Evolutionary conservation across 2,888 invertebrate genomes (phyloP), one percentile per base, ranked within the genome.

Genomic region (Nowickia ferox): DNA sequence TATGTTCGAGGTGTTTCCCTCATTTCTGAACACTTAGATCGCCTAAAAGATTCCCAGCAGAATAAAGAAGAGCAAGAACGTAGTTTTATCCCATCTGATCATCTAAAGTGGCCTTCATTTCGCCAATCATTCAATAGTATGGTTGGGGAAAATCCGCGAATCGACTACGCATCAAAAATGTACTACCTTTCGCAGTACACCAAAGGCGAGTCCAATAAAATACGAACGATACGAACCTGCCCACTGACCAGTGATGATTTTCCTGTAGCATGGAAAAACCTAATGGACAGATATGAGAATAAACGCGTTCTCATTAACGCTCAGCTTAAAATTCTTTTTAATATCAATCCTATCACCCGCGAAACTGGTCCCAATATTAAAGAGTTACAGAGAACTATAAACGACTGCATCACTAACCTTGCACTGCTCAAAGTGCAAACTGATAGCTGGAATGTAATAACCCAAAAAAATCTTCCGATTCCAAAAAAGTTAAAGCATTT

Each of bases 221-320:
- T 69, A n/a, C n/a, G n/a, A n/a, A n/a, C n/a, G 40, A 46, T 65
- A 8, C n/a, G 44, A 11, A 38, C 30, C n/a, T 30, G 68, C 44
- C 51, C 68, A 30, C 38, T n/a, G n/a, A n/a, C n/a, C n/a, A n/a
- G n/a, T n/a, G n/a, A n/a, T n/a, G n/a, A n/a, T n/a, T n/a, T n/a
- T n/a, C n/a, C n/a, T n/a, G n/a, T n/a, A n/a, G n/a, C n/a, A n/a
- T n/a, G n/a, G n/a, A n/a, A n/a, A n/a, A n/a, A n/a, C n/a, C n/a
- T n/a, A n/a, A n/a, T n/a, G n/a, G n/a, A n/a, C n/a, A n/a, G n/a
- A n/a, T n/a, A n/a, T 17, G 59, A 74, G 57, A 72, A 72, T 13
- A 59, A 46, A 38, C 59, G 61, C 22, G 46, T 61, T 59, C 61
- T 74, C 6, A 48, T 61, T 59, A 74, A 74, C 22, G 48, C 42